Conservation (phyloP, 1,140 invertebrate species). For the Drosophila mayri region DNA sequence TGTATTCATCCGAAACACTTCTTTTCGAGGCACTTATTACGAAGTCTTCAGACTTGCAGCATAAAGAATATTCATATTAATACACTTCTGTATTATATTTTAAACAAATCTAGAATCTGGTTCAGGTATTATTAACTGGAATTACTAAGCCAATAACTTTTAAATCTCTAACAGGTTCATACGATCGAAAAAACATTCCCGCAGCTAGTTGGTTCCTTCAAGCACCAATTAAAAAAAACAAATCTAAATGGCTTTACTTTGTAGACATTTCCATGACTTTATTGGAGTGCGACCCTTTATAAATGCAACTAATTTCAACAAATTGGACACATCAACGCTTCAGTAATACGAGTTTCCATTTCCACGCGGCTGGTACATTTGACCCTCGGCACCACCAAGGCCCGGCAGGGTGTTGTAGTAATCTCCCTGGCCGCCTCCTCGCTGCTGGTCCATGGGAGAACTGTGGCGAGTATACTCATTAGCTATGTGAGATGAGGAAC, state of each 20-base stretch:
- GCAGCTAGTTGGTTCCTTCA: too few relatives aligned
- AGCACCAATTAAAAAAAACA: background rate
- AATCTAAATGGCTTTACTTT: background rate
- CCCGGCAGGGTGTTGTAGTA: conserved; percentile 65
- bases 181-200: too few relatives aligned
- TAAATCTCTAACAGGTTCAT: too few relatives aligned
- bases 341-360: conserved; percentile 49
- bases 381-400: conserved; percentile 54
- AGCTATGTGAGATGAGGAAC: background rate
- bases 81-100: too few relatives aligned
- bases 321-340: background rate
- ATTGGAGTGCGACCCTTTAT: background rate
- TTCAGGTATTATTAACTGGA: too few relatives aligned
- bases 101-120: too few relatives aligned
- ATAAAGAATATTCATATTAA: too few relatives aligned
- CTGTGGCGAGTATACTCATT: conserved; percentile 4
- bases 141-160: too few relatives aligned
- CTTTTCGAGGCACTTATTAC: too few relatives aligned
- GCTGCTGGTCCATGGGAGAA: conserved; percentile 53
- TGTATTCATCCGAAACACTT: too few relatives aligned
- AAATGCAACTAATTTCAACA: conserved; percentile 3
- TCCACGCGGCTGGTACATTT: conserved; percentile 31
- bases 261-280: conserved; percentile 7
- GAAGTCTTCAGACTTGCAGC: too few relatives aligned
- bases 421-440: conserved; percentile 59